Percentiles rank a stretch among this genome's conserved stretches.
Evolutionary conservation across 1,140 invertebrate genomes (phyloP).

Genomic region (Ceratitis capitata): DNA sequence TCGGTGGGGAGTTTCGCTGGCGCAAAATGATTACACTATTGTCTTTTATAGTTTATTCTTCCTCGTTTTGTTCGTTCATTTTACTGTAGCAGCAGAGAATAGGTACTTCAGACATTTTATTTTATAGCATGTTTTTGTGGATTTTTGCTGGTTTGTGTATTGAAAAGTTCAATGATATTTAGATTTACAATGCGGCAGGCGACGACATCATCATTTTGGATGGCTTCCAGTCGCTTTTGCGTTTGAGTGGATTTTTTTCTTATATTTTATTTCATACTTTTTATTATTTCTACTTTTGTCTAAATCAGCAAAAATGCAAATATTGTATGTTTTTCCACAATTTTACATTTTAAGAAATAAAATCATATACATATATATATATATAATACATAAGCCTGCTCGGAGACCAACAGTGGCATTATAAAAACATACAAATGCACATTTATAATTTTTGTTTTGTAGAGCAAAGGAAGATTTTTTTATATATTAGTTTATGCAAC

Average conservation of each 20-base stretch:
- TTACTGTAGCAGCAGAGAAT: neutral
- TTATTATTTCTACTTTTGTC: too few relatives aligned
- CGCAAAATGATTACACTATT: conserved; percentile 5
- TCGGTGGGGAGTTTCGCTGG: neutral
- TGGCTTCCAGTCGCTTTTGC: neutral
- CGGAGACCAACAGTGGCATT: too few relatives aligned
- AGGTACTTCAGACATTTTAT: conserved; percentile 6
- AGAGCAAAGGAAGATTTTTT: too few relatives aligned
- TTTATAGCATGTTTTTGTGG: conserved; percentile 11
- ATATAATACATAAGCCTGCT: too few relatives aligned
- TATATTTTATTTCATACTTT: too few relatives aligned
- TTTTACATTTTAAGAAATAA: neutral
- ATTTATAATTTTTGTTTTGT: too few relatives aligned
- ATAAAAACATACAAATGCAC: too few relatives aligned
- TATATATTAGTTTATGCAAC: too few relatives aligned
- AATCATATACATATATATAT: neutral
- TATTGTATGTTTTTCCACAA: neutral
- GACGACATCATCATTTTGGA: conserved; percentile 15
- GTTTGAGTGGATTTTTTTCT: too few relatives aligned
- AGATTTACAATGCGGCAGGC: conserved; percentile 9
- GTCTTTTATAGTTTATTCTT: neutral
- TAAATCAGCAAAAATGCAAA: conserved; percentile 10
- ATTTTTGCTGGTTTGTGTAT: neutral
- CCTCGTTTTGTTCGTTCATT: neutral
- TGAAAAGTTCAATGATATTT: conserved; percentile 13